Percentiles rank a stretch among this genome's conserved stretches.
Evolutionary conservation across 2,797 vertebrate species (phyloP).

Genomic region (Chelon auratus): DNA sequence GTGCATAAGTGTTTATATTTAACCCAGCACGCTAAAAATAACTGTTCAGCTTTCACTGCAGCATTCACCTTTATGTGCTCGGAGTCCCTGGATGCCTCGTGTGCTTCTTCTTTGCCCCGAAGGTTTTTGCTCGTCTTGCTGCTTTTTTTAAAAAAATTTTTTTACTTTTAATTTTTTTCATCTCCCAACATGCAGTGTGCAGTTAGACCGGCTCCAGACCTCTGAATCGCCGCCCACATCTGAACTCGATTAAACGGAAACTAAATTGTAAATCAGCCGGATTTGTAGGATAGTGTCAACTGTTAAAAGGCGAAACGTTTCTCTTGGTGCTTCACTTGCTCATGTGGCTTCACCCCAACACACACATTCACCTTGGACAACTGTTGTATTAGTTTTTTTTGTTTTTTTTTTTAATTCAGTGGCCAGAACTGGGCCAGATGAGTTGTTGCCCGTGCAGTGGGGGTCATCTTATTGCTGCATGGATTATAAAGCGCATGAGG

Average conservation of each 20-base stretch:
- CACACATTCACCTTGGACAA: conserved; percentile 26
- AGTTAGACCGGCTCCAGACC: conserved; percentile 8
- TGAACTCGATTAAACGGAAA: not conserved
- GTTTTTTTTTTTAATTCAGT: conserved; percentile 20
- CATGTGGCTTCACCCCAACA: conserved; percentile 71
- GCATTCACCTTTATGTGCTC: conserved; percentile 39
- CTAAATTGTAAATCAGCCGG: too few species aligned
- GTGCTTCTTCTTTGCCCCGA: conserved; percentile 9
- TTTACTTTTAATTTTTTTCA: not conserved
- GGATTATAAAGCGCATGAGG: not conserved
- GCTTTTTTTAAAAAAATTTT: not conserved
- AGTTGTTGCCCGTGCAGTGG: conserved; percentile 32
- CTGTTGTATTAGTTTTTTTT: not conserved
- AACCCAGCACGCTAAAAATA: conserved; percentile 58
- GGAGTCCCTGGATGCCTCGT: conserved; percentile 28
- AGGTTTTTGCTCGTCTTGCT: conserved; percentile 22
- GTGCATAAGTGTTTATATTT: conserved; percentile 74
- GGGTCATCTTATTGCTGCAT: conserved; percentile 27
- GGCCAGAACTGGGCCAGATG: conserved; percentile 12
- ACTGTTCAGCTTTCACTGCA: conserved; percentile 30
- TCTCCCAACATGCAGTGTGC: conserved; percentile 12
- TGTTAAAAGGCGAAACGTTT: not conserved
- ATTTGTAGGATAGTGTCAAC: too few species aligned
- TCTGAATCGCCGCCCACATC: conserved; percentile 2
- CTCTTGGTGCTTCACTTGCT: conserved; percentile 58